These are phyloP conservation scores for Oceanodroma leucorhoa DNA, from an alignment of 2,797 vertebrate genomes.

Conservation along the genomic window DNA sequence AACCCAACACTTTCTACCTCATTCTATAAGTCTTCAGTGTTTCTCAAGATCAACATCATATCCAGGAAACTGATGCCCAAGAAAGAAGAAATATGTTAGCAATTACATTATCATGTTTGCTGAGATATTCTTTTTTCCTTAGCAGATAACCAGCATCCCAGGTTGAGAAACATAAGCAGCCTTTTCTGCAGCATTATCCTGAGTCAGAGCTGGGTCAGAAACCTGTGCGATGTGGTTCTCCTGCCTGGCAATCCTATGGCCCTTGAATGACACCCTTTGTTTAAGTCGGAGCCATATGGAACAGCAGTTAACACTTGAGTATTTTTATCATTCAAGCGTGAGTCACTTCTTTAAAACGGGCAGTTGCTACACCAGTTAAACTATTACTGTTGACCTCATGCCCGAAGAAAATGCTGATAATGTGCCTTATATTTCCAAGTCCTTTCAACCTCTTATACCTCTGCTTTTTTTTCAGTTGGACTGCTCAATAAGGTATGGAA, in stretches of 20 bases:
- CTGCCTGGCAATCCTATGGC: neutral
- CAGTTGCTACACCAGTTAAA: conserved; percentile 2
- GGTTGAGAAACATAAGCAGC: neutral
- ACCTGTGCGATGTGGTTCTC: accelerated
- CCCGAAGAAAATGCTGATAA: conserved; percentile 22
- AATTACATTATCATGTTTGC: neutral
- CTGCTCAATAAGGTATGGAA: conserved; percentile 10
- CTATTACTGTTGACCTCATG: neutral
- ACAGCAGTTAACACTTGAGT: neutral
- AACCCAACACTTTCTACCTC: neutral
- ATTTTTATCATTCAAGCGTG: conserved; percentile 13
- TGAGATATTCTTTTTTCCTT: neutral
- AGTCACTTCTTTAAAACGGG: conserved; percentile 40
- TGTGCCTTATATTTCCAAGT: neutral
- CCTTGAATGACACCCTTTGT: conserved; percentile 42
- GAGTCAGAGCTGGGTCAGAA: neutral
- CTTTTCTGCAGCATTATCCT: neutral
- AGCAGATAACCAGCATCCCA: neutral
- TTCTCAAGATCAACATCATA: neutral
- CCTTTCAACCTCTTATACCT: neutral
- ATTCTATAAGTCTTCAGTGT: neutral
- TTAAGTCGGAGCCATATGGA: neutral
- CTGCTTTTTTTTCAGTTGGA: neutral
- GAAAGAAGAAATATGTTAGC: neutral
- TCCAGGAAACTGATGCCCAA: neutral